Evolutionary conservation across 1,140 invertebrate species (phyloP).

Genomic region (Triops longicaudatus): DNA sequence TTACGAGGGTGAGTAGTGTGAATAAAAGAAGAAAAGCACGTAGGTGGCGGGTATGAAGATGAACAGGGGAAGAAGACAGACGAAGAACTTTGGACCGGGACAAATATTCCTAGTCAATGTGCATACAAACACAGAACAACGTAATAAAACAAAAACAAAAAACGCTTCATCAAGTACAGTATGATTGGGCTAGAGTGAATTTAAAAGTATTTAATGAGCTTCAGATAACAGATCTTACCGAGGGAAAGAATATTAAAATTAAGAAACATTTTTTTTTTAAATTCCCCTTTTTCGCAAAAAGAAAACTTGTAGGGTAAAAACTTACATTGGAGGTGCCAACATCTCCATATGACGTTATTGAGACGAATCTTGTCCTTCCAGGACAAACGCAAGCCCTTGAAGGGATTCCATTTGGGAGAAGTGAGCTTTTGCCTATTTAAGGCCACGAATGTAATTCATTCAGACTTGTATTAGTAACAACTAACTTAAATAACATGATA

Average conservation of each 20-base stretch:
- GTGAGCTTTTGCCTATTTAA: constrained; percentile 87
- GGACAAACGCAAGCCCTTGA: constrained; percentile 90
- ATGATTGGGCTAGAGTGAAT: background rate
- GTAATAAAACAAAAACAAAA: too few species aligned
- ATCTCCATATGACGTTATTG: constrained; percentile 99
- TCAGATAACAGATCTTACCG: background rate
- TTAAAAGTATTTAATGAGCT: background rate
- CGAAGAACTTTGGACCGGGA: too few species aligned
- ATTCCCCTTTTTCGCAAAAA: background rate
- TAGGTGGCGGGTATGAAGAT: background rate
- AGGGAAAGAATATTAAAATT: background rate
- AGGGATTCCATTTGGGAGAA: constrained; percentile 99
- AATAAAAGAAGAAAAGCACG: background rate
- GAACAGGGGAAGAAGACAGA: background rate
- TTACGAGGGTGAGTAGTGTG: background rate
- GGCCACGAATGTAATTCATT: constrained; percentile 27
- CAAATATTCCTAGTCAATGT: too few species aligned
- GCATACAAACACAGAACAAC: too few species aligned
- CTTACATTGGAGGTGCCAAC: constrained; percentile 99
- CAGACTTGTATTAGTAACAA: background rate
- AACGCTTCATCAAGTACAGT: background rate
- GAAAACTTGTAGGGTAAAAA: constrained; percentile 33
- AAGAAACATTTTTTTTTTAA: background rate
- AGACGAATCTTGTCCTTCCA: constrained; percentile 98
- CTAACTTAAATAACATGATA: background rate